Evolutionary conservation across 2,888 invertebrate species (phyloP).

Genomic region (Microplitis deprimator): DNA sequence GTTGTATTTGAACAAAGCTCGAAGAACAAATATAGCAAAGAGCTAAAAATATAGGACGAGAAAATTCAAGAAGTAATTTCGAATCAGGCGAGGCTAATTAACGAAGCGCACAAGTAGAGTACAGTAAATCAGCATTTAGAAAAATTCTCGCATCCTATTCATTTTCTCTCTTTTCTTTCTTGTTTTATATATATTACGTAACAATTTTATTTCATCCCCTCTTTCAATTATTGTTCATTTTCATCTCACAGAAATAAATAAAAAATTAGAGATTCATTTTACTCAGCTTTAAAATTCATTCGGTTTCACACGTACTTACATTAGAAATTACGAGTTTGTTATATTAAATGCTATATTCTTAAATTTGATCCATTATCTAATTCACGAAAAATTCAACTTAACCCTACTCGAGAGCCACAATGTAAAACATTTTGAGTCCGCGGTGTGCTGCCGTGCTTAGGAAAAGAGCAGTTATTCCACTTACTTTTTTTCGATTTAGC

Average conservation of each 20-base stretch:
- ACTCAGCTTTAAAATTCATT: not conserved
- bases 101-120: slow-evolving; percentile 26
- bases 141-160: slow-evolving; percentile 5
- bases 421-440: too few species aligned
- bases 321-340: not conserved
- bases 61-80: slow-evolving; percentile 13
- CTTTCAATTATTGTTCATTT: not conserved
- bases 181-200: not conserved
- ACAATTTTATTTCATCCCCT: not conserved
- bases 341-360: not conserved
- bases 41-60: slow-evolving; percentile 4
- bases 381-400: too few species aligned
- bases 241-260: not conserved
- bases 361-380: not conserved
- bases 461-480: too few species aligned
- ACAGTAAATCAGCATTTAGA: slow-evolving; percentile 16
- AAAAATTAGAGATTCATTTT: slow-evolving; percentile 20
- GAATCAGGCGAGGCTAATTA: slow-evolving; percentile 29
- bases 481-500: too few species aligned
- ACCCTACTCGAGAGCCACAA: too few species aligned
- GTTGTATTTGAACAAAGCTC: not conserved
- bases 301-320: not conserved
- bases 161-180: not conserved
- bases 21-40: not conserved
- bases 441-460: too few species aligned